Evolutionary conservation across 2,888 invertebrate genomes (phyloP).

Genomic region (Scaptomyza reducta): DNA sequence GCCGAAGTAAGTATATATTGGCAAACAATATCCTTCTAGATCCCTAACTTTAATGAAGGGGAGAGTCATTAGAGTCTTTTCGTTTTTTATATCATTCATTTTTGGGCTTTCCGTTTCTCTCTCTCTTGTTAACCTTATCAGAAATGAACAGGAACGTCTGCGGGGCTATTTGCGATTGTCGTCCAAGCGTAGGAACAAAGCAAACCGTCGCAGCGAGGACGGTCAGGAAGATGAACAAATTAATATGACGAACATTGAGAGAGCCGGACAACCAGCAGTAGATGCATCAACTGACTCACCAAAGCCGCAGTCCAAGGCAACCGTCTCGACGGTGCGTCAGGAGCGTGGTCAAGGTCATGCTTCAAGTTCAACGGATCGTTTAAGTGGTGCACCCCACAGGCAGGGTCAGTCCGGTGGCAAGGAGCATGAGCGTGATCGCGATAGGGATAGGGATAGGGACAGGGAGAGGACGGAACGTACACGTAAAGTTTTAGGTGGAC

Average conservation of each 20-base stretch:
- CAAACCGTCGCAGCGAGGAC: conserved; percentile 79
- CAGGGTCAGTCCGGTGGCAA: conserved; percentile 48
- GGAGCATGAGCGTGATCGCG: conserved; percentile 41
- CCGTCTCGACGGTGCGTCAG: conserved; percentile 25
- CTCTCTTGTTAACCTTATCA: conserved; percentile 55
- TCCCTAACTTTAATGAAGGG: neutral
- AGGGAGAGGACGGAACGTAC: conserved; percentile 39
- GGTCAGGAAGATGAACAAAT: conserved; percentile 82
- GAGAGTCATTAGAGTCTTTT: too few relatives aligned
- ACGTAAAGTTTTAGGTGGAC: conserved; percentile 35
- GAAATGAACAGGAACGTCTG: conserved; percentile 86
- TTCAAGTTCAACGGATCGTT: conserved; percentile 36
- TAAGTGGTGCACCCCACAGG: conserved; percentile 49
- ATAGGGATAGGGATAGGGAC: conserved; percentile 29
- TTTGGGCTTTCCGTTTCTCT: neutral
- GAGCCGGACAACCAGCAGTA: conserved; percentile 24
- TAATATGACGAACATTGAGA: conserved; percentile 74
- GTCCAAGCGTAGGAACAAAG: conserved; percentile 84
- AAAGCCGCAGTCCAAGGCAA: conserved; percentile 19
- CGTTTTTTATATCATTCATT: neutral
- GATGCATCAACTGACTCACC: conserved; percentile 17
- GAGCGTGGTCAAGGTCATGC: conserved; percentile 54
- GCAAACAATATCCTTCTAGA: too few relatives aligned
- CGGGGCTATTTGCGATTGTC: conserved; percentile 86
- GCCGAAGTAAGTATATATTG: conserved; percentile 86